phyloP scores from a whole-genome alignment of 1,140 invertebrate genomes.

The Leptonema lineaticorne region DNA sequence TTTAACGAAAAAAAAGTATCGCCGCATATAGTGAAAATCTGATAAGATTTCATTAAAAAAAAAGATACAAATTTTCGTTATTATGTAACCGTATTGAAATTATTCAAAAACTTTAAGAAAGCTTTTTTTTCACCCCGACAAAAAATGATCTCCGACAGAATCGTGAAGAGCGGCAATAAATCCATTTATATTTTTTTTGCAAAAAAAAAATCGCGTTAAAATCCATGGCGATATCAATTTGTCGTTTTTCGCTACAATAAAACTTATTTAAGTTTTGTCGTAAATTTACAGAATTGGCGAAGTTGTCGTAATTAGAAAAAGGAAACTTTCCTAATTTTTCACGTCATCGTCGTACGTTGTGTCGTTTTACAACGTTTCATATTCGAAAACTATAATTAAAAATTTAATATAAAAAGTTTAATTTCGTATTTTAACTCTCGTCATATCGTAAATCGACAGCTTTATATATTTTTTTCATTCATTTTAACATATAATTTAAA shows the following conservation, averaged over 20 bases:
- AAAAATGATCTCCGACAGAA: background rate
- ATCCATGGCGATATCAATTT: conserved; percentile 4
- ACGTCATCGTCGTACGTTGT: too few relatives aligned
- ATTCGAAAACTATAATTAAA: background rate
- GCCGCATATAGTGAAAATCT: background rate
- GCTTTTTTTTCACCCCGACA: too few relatives aligned
- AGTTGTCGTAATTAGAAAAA: background rate
- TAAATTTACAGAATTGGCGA: background rate
- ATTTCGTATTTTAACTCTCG: background rate
- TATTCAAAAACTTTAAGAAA: background rate
- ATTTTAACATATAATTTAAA: too few relatives aligned
- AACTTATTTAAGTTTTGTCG: conserved; percentile 18
- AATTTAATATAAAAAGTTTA: too few relatives aligned
- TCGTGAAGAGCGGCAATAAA: background rate
- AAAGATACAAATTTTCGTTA: background rate
- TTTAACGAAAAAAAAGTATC: background rate
- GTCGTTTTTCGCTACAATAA: conserved; percentile 10
- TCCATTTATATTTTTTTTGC: background rate
- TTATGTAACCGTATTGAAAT: background rate
- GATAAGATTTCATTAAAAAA: background rate
- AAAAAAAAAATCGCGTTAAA: background rate
- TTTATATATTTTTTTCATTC: too few relatives aligned
- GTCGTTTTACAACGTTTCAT: background rate
- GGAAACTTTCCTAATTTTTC: conserved; percentile 5
- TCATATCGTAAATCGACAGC: background rate